phyloP scores from a whole-genome alignment of 2,888 invertebrate genomes.

The Thysanoteuthis rhombus region DNA sequence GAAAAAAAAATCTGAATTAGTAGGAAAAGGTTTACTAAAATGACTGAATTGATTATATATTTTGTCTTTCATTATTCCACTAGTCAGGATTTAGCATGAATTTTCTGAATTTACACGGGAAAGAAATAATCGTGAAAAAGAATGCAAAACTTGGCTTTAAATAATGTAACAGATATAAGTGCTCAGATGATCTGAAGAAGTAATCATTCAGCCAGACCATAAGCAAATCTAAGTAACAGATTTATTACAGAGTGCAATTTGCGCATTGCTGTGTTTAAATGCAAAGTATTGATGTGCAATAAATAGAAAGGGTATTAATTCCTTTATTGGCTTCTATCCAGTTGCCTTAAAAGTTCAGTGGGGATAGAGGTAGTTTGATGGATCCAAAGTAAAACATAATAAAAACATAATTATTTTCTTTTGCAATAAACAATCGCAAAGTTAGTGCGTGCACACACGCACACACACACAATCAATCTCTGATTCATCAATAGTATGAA shows the following conservation, averaged over 20 bases:
- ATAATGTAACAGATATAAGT: not conserved
- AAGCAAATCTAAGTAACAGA: not conserved
- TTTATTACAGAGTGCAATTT: conserved; percentile 22
- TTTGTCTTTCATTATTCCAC: too few relatives aligned
- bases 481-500: not conserved
- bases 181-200: not conserved
- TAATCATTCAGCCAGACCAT: not conserved
- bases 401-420: not conserved
- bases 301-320: not conserved
- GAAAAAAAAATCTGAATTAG: too few relatives aligned
- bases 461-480: not conserved
- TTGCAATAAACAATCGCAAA: not conserved
- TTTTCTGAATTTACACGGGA: too few relatives aligned
- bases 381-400: not conserved
- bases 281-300: not conserved
- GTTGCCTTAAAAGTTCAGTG: not conserved
- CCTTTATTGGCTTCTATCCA: not conserved
- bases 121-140: too few relatives aligned
- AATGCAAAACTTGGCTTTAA: not conserved
- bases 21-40: too few relatives aligned
- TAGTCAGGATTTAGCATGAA: too few relatives aligned
- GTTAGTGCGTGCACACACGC: too few relatives aligned
- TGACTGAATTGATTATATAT: too few relatives aligned
- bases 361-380: not conserved
- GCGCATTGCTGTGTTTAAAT: conserved; percentile 18